phyloP scores from a whole-genome alignment of 2,888 invertebrate genomes.

The Lasioglossum vierecki region DNA sequence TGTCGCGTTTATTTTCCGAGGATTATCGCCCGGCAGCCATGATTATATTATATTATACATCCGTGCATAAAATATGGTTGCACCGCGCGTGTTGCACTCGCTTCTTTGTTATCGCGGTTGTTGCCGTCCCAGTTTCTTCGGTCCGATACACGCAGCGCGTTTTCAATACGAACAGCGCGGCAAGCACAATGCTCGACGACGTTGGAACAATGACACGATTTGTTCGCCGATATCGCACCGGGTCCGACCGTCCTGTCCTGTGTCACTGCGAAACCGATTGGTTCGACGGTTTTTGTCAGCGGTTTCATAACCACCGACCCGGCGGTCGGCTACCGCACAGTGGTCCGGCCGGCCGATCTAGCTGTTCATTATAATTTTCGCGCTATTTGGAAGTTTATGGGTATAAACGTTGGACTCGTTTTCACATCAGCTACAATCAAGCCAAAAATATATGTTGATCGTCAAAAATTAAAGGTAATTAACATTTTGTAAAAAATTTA shows the following conservation, averaged over 20 bases:
- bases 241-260: not conserved
- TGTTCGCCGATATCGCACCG: constrained; percentile 58
- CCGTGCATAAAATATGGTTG: constrained; percentile 48
- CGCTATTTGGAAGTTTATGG: no score
- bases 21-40: not conserved
- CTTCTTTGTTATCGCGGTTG: constrained; percentile 80
- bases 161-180: constrained; percentile 61
- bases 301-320: constrained; percentile 4
- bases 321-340: no score
- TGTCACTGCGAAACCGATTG: constrained; percentile 4
- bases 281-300: constrained; percentile 5
- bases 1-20: not conserved
- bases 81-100: constrained; percentile 72
- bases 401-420: no score
- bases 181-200: constrained; percentile 59
- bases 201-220: constrained; percentile 71
- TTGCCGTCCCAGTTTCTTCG: constrained; percentile 81
- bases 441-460: no score
- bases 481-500: no score
- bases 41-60: constrained; percentile 31
- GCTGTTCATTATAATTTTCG: no score
- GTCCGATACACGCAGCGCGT: constrained; percentile 75
- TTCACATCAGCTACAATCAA: no score
- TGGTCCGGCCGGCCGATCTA: no score
- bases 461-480: no score